Conservation (phyloP, 2,113 vertebrate species). For the Hydropotes inermis region DNA sequence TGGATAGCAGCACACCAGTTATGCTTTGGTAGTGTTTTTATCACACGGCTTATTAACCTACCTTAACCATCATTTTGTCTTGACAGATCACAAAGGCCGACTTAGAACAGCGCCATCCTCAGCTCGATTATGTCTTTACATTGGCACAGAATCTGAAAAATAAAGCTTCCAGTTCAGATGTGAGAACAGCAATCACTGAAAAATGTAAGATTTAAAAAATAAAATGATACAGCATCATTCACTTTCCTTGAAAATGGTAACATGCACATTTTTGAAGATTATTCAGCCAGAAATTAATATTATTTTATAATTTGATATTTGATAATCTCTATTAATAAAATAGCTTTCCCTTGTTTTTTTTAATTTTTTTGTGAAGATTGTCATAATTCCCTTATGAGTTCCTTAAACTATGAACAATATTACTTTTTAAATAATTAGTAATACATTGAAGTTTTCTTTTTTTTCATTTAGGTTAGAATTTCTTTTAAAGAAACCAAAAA, state of each 20-base stretch:
- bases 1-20: background rate
- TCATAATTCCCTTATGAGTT: background rate
- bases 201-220: conserved; percentile 84
- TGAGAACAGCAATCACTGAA: conserved; percentile 95
- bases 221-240: no score
- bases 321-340: background rate
- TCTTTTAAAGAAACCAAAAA: background rate
- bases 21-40: background rate
- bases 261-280: background rate
- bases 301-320: background rate
- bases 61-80: background rate
- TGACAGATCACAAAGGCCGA: conserved; percentile 92
- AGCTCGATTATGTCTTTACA: conserved; percentile 94
- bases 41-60: accelerated
- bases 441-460: background rate
- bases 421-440: background rate
- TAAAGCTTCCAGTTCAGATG: conserved; percentile 93
- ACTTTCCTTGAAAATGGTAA: background rate
- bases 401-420: background rate
- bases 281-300: background rate
- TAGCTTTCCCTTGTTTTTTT: background rate
- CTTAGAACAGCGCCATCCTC: conserved; percentile 93
- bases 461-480: background rate
- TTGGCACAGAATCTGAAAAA: conserved; percentile 98
- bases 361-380: background rate